Conservation (phyloP, 1,140 invertebrate genomes). For the Drosophila mojavensis region DNA sequence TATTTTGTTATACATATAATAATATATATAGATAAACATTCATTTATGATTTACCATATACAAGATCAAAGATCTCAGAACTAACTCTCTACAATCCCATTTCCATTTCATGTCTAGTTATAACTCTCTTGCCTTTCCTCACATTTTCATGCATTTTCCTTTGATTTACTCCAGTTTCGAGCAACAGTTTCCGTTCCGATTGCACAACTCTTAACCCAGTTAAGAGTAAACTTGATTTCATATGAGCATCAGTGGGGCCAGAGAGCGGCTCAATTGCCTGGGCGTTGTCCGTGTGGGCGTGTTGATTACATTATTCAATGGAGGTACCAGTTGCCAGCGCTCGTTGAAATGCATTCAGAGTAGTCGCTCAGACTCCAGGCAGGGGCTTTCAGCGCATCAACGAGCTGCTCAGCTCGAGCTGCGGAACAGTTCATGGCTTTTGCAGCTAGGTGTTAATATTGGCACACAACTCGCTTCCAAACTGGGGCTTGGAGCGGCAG, state of each 20-base stretch:
- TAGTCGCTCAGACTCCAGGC: slow-evolving; percentile 20
- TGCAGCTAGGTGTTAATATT: slow-evolving; percentile 52
- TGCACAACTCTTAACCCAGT: slow-evolving; percentile 67
- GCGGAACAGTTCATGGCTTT: slow-evolving; percentile 37
- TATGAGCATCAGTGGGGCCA: slow-evolving; percentile 3
- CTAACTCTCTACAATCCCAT: no score
- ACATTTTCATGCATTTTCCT: neutral
- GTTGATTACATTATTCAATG: slow-evolving; percentile 49
- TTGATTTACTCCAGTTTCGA: slow-evolving; percentile 38
- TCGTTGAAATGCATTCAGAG: slow-evolving; percentile 55
- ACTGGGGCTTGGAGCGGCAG: slow-evolving; percentile 36
- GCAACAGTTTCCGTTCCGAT: slow-evolving; percentile 73
- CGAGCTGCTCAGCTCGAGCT: slow-evolving; percentile 11
- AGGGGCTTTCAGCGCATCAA: slow-evolving; percentile 43
- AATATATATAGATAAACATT: no score
- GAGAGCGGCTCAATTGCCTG: slow-evolving; percentile 35
- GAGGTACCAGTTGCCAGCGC: slow-evolving; percentile 30
- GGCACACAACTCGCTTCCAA: slow-evolving; percentile 44
- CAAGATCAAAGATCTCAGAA: no score
- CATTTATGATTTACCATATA: no score
- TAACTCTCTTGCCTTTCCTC: no score
- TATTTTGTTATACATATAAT: no score
- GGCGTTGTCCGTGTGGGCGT: slow-evolving; percentile 44
- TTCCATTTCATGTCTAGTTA: no score
- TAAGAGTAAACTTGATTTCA: slow-evolving; percentile 29